Base-by-base conservation (phyloP, 1,140 invertebrate genomes). In the Phymorhynchus buccinoides region DNA sequence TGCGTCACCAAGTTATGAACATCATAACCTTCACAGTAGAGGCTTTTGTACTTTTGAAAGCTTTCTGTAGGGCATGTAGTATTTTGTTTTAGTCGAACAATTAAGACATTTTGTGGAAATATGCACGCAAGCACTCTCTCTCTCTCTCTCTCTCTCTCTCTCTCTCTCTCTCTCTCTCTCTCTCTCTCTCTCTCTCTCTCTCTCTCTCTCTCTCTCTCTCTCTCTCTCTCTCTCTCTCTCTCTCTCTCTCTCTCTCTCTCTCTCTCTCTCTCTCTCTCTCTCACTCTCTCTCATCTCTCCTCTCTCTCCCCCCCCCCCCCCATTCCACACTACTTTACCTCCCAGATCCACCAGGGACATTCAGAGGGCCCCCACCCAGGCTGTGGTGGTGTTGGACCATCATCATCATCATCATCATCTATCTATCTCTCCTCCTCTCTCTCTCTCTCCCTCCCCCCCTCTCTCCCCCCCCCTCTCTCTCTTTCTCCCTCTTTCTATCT, bases 311-410 rank as follows among this genome's bases (percentile, higher is more conserved):
- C 32, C 37, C 78, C 27, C 35, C 27, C 35, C 35, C 41, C 30
- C 41, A 80, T 52, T n/a, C 35, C 48, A 27, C 30, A 18, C 48
- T 27, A 18, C 27, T 32, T 32, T 3, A 80, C 78, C 78, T 80
- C 41, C 48, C 35, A 80, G 78, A 4, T 30, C 41, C 78, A 80
- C 44, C 35, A 80, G 41, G 78, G 41, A 48, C 32, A 52, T 48
- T 35, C 44, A 52, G 35, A 80, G 35, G 3, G 78, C 78, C 22
- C 78, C 78, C 3, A 80, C 78, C 78, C 78, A 80, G 27, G 78
- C 41, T 32, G 78, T 80, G 30, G 35, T 78, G 75, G 39, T 52
- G 37, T 41, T 44, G 41, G 41, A 42, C n/a, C n/a, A n/a, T n/a
- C n/a, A n/a, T n/a, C n/a, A n/a, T n/a, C n/a, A n/a, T n/a, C n/a